phyloP scores from a whole-genome alignment of 1,140 invertebrate species.

The Cherax destructor region DNA sequence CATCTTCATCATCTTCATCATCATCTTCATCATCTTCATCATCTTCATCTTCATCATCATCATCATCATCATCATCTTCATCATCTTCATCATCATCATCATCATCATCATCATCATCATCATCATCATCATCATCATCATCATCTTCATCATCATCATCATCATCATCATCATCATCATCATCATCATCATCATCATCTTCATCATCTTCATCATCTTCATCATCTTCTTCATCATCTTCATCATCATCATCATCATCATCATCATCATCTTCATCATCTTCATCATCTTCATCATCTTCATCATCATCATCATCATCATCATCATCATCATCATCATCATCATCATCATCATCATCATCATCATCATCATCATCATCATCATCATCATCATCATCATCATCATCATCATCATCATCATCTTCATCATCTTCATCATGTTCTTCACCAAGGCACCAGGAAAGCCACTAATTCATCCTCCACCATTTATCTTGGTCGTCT shows the following conservation, averaged over 20 bases:
- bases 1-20: background rate
- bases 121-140: background rate
- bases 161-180: too few relatives aligned
- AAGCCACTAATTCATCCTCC: too few relatives aligned
- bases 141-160: too few relatives aligned
- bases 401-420: background rate
- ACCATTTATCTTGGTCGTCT: too few relatives aligned
- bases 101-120: background rate
- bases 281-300: background rate
- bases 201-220: background rate
- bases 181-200: background rate
- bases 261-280: background rate
- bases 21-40: background rate
- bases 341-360: background rate
- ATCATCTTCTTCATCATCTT: background rate
- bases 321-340: background rate
- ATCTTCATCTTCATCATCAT: background rate
- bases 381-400: background rate
- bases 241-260: background rate
- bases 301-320: background rate
- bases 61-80: background rate
- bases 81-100: background rate
- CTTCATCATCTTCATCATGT: background rate
- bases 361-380: background rate
- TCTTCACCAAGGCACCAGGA: background rate